Evolutionary conservation across 1,140 invertebrate genomes (phyloP).

Genomic region (Drosophila pallidifrons): DNA sequence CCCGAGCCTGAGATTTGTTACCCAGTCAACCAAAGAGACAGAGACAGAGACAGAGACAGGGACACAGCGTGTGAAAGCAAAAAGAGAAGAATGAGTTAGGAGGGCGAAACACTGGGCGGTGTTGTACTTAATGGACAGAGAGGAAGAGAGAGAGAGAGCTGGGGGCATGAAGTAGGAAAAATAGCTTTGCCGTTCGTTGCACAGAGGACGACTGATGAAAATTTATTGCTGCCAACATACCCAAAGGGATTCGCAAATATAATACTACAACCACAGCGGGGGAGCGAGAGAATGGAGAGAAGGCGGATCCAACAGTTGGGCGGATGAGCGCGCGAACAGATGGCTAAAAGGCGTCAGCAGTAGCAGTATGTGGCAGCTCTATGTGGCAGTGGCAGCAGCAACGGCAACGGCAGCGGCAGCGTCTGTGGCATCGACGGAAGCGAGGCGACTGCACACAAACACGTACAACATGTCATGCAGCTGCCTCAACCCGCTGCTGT

Average conservation of each 20-base stretch:
- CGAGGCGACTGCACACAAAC: conserved; percentile 58
- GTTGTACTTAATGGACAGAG: conserved; percentile 54
- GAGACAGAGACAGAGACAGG: not conserved
- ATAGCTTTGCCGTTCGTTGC: conserved; percentile 61
- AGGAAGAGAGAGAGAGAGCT: conserved; percentile 29
- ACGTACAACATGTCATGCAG: conserved; percentile 71
- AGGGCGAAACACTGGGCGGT: not conserved
- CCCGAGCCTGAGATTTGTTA: conserved; percentile 70
- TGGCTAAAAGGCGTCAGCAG: conserved; percentile 42
- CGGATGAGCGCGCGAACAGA: conserved; percentile 51
- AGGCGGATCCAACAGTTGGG: conserved; percentile 41
- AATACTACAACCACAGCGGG: conserved; percentile 66
- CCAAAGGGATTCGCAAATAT: conserved; percentile 82
- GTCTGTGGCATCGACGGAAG: conserved; percentile 19
- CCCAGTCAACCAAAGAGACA: conserved; percentile 32
- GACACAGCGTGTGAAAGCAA: not conserved
- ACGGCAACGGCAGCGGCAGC: conserved; percentile 5
- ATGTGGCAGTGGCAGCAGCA: conserved; percentile 3
- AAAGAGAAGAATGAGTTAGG: not conserved
- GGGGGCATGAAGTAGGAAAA: conserved; percentile 67
- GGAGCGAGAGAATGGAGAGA: not conserved
- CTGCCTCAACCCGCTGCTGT: conserved; percentile 31
- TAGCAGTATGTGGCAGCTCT: conserved; percentile 8
- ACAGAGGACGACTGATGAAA: conserved; percentile 75
- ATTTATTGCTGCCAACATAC: conserved; percentile 80